These are phyloP conservation scores for Drosophila navojoa DNA, from an alignment of 1,140 invertebrate genomes.

Conservation along the genomic window DNA sequence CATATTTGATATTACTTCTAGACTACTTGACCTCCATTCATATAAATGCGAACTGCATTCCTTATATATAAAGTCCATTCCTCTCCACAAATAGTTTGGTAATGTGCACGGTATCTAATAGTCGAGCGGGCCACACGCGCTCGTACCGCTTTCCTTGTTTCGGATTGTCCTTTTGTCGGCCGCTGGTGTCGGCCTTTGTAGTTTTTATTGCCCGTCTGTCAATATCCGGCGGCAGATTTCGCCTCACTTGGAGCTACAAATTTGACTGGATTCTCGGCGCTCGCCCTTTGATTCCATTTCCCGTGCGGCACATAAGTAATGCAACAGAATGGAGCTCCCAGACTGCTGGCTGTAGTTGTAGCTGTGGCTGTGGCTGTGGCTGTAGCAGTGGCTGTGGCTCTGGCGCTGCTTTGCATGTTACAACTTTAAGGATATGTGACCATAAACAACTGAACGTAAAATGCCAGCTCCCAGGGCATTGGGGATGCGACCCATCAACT, in stretches of 20 bases:
- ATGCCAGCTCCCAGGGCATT: slow-evolving; percentile 51
- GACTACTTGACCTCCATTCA: neutral
- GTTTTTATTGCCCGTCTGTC: slow-evolving; percentile 49
- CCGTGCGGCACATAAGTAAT: slow-evolving; percentile 46
- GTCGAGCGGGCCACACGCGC: neutral
- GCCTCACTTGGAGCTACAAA: slow-evolving; percentile 25
- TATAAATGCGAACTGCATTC: too few relatives aligned
- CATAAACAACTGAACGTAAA: slow-evolving; percentile 77
- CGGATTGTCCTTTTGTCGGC: slow-evolving; percentile 33
- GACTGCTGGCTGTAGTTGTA: neutral
- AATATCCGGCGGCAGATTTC: slow-evolving; percentile 39
- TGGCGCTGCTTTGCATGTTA: slow-evolving; percentile 39
- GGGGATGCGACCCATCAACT: slow-evolving; percentile 7
- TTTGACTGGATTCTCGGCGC: slow-evolving; percentile 26
- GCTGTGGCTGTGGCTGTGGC: slow-evolving; percentile 4
- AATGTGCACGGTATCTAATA: neutral
- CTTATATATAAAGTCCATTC: too few relatives aligned
- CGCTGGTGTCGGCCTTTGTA: slow-evolving; percentile 44
- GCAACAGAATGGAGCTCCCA: slow-evolving; percentile 10
- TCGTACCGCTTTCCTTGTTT: neutral
- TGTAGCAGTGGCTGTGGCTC: slow-evolving; percentile 29
- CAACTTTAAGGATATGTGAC: slow-evolving; percentile 67
- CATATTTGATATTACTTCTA: too few relatives aligned
- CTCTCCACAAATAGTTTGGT: too few relatives aligned
- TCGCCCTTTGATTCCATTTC: slow-evolving; percentile 43